These are phyloP conservation scores for Taxidea taxus DNA, from an alignment of 2,113 vertebrate genomes.

Conservation along the genomic window DNA sequence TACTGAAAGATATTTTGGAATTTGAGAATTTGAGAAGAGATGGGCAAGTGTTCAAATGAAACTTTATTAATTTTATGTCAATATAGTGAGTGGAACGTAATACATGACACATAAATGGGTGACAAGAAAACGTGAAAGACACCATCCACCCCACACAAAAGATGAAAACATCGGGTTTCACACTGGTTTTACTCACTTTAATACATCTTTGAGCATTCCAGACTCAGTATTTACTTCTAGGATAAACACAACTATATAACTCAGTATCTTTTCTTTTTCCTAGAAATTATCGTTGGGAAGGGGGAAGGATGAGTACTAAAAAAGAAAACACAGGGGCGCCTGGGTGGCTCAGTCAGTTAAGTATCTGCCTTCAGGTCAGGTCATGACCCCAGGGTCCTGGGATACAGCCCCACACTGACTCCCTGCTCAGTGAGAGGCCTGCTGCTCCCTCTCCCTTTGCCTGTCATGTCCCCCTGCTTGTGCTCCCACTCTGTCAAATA, in stretches of 20 bases:
- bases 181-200: neutral
- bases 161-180: neutral
- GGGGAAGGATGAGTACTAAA: neutral
- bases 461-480: too few relatives aligned
- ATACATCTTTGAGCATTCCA: neutral
- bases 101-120: neutral
- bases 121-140: neutral
- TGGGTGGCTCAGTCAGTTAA: too few relatives aligned
- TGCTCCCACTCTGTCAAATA: too few relatives aligned
- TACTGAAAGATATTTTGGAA: neutral
- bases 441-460: too few relatives aligned
- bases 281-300: neutral
- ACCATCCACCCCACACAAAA: too few relatives aligned
- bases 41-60: neutral
- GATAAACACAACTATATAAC: neutral
- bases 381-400: too few relatives aligned
- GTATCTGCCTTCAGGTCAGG: too few relatives aligned
- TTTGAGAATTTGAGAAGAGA: neutral
- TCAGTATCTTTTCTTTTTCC: neutral
- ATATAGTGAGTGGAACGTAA: neutral
- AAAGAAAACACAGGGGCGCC: neutral
- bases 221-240: neutral
- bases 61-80: neutral
- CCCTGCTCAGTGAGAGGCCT: too few relatives aligned
- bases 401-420: too few relatives aligned